These are phyloP conservation scores for Pollenia labialis DNA, from an alignment of 2,888 invertebrate species.

Conservation along the genomic window DNA sequence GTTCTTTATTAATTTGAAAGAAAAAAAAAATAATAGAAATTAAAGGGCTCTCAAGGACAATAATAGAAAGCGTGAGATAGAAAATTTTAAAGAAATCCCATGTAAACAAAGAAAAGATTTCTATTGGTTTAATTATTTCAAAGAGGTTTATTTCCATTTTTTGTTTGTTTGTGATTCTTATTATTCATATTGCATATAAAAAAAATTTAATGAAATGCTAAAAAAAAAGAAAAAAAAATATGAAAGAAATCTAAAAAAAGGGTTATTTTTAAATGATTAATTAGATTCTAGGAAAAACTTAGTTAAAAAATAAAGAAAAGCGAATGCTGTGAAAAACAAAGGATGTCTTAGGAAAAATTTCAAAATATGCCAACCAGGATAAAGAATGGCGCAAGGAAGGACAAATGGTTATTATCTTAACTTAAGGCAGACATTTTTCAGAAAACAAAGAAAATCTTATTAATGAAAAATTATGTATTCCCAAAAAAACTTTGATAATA, in stretches of 20 bases:
- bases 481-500: too few relatives aligned
- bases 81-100: background rate
- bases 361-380: too few relatives aligned
- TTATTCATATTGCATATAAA: background rate
- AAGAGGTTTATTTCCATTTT: background rate
- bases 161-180: too few relatives aligned
- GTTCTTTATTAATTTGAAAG: background rate
- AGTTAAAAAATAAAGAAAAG: background rate
- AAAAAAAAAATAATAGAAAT: background rate
- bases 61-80: background rate
- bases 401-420: too few relatives aligned
- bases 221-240: background rate
- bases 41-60: constrained; percentile 21
- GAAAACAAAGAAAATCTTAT: too few relatives aligned
- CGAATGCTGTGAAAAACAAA: background rate
- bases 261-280: background rate
- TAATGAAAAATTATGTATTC: too few relatives aligned
- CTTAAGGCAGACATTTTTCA: too few relatives aligned
- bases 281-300: background rate
- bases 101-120: constrained; percentile 5
- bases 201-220: background rate
- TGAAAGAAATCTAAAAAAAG: background rate
- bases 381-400: too few relatives aligned
- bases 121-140: constrained; percentile 15
- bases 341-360: background rate